Evolutionary conservation across 2,888 invertebrate species (phyloP).

Genomic region (Protodeltote pygarga): DNA sequence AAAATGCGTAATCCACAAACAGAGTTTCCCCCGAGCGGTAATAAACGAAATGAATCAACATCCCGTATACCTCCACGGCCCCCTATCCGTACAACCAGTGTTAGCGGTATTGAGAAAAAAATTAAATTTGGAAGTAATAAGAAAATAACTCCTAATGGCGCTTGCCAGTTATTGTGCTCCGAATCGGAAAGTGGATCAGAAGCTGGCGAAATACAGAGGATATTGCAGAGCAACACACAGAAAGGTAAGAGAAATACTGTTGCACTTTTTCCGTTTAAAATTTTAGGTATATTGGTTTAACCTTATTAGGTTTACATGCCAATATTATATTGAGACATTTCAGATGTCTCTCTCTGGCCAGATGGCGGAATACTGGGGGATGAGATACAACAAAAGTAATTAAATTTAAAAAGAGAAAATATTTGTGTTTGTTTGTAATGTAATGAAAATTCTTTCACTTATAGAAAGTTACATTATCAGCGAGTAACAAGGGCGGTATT

Average conservation of each 20-base stretch:
- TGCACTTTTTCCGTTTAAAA: too few relatives aligned
- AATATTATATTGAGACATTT: too few relatives aligned
- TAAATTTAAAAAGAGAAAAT: too few relatives aligned
- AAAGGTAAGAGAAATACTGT: slow-evolving; percentile 55
- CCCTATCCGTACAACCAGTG: slow-evolving; percentile 76
- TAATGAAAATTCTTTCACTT: too few relatives aligned
- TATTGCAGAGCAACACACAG: slow-evolving; percentile 74
- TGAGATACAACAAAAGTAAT: too few relatives aligned
- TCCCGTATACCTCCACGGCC: slow-evolving; percentile 67
- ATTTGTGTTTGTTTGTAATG: too few relatives aligned
- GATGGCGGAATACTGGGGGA: too few relatives aligned
- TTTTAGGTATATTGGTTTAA: too few relatives aligned
- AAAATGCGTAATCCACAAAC: slow-evolving; percentile 40
- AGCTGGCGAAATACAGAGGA: slow-evolving; percentile 90
- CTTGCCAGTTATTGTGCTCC: slow-evolving; percentile 69
- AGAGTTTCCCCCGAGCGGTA: slow-evolving; percentile 33
- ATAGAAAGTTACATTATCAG: too few relatives aligned
- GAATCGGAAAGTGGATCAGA: slow-evolving; percentile 92
- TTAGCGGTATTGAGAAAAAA: slow-evolving; percentile 52
- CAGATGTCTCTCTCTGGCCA: too few relatives aligned
- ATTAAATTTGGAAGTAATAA: slow-evolving; percentile 53
- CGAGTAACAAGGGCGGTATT: too few relatives aligned
- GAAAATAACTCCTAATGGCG: slow-evolving; percentile 49
- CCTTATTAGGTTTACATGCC: too few relatives aligned
- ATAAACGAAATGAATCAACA: slow-evolving; percentile 47